Conservation (phyloP, 2,888 invertebrate genomes). For the Phengaris arion region DNA sequence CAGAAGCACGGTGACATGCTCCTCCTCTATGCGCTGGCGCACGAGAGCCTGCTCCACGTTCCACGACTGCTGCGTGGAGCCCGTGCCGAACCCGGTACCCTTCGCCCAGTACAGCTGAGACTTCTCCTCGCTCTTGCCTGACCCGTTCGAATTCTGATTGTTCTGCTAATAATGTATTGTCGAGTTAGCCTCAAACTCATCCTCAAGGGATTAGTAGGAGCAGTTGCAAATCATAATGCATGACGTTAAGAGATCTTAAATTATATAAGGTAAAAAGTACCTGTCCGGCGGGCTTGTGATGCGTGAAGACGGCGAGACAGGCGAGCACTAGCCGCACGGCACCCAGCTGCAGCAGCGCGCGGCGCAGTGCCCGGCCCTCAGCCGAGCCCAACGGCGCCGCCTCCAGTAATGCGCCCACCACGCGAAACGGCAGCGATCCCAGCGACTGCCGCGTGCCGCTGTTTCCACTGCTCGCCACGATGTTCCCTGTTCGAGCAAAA, state of each 20-base stretch:
- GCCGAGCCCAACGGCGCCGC: constrained; percentile 87
- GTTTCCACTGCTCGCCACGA: constrained; percentile 54
- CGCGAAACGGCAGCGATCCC: constrained; percentile 87
- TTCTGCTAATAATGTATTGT: constrained; percentile 47
- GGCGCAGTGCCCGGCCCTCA: constrained; percentile 85
- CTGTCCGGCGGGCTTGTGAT: constrained; percentile 81
- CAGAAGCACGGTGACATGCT: constrained; percentile 92
- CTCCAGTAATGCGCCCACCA: constrained; percentile 87
- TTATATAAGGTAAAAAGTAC: constrained; percentile 5
- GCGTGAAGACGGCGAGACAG: constrained; percentile 93
- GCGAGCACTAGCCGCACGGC: constrained; percentile 91
- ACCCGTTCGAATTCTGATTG: constrained; percentile 71
- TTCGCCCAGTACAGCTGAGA: constrained; percentile 95
- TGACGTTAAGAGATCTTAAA: background rate
- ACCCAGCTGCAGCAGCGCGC: constrained; percentile 90
- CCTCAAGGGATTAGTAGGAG: too few species aligned
- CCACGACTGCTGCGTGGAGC: constrained; percentile 97
- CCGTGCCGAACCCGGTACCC: constrained; percentile 97
- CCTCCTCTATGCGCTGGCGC: constrained; percentile 94
- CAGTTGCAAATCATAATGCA: too few species aligned
- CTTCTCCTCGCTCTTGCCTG: constrained; percentile 82
- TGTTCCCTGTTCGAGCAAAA: constrained; percentile 52
- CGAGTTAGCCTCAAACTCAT: too few species aligned
- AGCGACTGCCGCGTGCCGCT: constrained; percentile 54
- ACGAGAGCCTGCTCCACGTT: constrained; percentile 96